phyloP scores from a whole-genome alignment of 1,140 invertebrate genomes.

The Mizuhopecten yessoensis region DNA sequence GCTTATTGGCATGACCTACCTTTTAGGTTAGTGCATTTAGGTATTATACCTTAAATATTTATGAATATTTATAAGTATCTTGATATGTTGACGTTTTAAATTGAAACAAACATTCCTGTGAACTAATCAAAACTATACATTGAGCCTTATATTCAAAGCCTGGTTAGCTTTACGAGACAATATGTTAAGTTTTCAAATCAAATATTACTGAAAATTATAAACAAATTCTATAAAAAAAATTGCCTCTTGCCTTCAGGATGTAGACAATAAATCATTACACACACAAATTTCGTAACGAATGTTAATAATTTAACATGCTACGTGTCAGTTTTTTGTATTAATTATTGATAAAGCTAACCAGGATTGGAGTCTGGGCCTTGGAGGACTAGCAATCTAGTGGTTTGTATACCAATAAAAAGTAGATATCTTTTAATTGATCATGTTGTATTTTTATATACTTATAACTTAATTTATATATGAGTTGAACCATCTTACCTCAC shows the following conservation, averaged over 20 bases:
- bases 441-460: background rate
- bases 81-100: background rate
- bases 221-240: background rate
- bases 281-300: background rate
- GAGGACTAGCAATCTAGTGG: constrained; percentile 4
- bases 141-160: background rate
- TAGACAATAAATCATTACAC: background rate
- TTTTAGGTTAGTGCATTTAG: background rate
- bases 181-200: background rate
- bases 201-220: background rate
- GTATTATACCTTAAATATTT: background rate
- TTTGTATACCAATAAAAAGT: background rate
- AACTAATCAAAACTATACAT: constrained; percentile 2
- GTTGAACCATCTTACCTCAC: background rate
- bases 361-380: background rate
- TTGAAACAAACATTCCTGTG: background rate
- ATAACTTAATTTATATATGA: background rate
- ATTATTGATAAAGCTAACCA: background rate
- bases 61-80: background rate
- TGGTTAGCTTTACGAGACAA: background rate
- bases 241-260: background rate
- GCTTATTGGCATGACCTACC: background rate
- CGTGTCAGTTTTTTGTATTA: background rate
- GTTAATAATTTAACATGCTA: background rate
- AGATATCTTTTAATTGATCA: background rate